Evolutionary conservation across 2,888 invertebrate genomes (phyloP).

Genomic region (Heteromyza rotundicornis): DNA sequence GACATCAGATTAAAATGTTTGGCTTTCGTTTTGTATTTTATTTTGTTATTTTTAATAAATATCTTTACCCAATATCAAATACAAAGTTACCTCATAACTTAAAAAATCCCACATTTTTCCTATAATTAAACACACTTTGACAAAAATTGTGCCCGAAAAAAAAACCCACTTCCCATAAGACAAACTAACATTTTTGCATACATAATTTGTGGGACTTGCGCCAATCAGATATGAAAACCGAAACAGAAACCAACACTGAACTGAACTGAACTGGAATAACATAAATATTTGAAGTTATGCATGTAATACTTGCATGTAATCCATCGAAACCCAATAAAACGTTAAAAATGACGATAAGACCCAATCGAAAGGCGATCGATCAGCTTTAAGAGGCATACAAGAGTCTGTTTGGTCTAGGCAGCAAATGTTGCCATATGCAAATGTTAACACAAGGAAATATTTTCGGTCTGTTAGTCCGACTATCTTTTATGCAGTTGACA

Average conservation of each 20-base stretch:
- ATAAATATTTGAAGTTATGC: neutral
- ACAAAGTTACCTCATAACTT: slow-evolving; percentile 8
- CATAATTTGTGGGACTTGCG: neutral
- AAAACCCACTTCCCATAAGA: neutral
- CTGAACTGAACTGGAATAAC: neutral
- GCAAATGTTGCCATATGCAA: no score
- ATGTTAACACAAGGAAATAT: no score
- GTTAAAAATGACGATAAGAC: neutral
- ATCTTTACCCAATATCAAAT: neutral
- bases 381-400: no score
- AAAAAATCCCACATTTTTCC: slow-evolving; percentile 1
- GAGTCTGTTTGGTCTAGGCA: no score
- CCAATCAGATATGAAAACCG: neutral
- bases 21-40: no score
- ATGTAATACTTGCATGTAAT: neutral
- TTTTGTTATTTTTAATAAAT: neutral
- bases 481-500: no score
- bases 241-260: neutral
- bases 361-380: neutral
- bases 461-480: no score
- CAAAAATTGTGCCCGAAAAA: neutral
- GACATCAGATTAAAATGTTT: no score
- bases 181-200: neutral
- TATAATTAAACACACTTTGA: neutral
- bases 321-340: neutral